phyloP scores from a whole-genome alignment of 2,797 vertebrate genomes.

The Hypotaenidia okinawae region DNA sequence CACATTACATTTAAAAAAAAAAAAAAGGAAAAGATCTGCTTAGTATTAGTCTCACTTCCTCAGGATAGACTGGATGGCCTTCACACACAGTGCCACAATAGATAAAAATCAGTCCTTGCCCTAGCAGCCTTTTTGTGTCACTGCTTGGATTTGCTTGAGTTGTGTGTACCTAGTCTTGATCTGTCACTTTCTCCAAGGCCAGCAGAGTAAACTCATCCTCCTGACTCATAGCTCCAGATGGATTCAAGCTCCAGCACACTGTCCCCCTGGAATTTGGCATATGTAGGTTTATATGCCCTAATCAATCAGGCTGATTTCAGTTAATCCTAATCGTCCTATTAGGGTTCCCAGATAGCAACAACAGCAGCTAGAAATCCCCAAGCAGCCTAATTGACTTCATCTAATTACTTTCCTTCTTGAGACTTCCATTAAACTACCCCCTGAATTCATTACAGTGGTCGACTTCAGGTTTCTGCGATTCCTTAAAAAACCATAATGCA shows the following conservation, averaged over 20 bases:
- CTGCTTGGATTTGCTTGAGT: background rate
- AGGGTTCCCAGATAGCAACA: constrained; percentile 73
- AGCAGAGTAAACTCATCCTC: constrained; percentile 54
- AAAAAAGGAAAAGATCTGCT: background rate
- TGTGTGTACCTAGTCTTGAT: constrained; percentile 40
- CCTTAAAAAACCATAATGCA: background rate
- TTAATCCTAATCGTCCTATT: constrained; percentile 78
- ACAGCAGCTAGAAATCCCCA: constrained; percentile 72
- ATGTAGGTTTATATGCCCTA: constrained; percentile 58
- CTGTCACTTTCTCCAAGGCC: constrained; percentile 42
- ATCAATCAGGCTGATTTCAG: constrained; percentile 76
- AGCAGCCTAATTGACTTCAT: constrained; percentile 77
- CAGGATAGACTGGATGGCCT: background rate
- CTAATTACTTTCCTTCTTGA: constrained; percentile 77
- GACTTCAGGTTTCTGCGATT: constrained; percentile 37
- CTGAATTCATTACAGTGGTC: constrained; percentile 59
- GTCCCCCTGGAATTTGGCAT: constrained; percentile 60
- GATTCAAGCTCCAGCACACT: constrained; percentile 48
- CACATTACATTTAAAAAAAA: accelerated
- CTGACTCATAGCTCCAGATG: constrained; percentile 68
- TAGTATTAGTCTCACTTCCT: constrained; percentile 4
- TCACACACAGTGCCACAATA: background rate
- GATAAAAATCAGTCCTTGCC: constrained; percentile 48
- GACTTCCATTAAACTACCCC: constrained; percentile 71
- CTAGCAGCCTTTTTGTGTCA: constrained; percentile 34